Evolutionary conservation across 2,113 vertebrate genomes (phyloP).

Genomic region (Abramis brama): DNA sequence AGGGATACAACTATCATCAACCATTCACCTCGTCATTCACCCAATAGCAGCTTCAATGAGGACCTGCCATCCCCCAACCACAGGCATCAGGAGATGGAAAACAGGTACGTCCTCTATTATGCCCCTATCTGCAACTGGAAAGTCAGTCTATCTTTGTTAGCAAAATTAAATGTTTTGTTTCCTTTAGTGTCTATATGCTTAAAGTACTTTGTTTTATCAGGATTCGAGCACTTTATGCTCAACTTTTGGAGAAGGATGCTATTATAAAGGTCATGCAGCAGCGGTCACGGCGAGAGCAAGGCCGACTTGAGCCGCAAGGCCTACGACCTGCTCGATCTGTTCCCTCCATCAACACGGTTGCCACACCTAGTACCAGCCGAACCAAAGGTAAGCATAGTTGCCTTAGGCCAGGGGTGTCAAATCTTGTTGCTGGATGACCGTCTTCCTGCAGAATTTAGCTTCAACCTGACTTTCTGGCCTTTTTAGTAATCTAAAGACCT

Average conservation of each 20-base stretch:
- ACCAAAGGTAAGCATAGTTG: constrained; percentile 69
- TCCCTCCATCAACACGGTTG: constrained; percentile 80
- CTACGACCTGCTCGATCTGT: constrained; percentile 88
- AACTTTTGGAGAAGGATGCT: constrained; percentile 94
- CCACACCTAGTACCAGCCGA: constrained; percentile 54
- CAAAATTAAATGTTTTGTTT: neutral
- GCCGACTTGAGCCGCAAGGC: constrained; percentile 77
- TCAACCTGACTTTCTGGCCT: neutral
- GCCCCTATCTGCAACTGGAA: neutral
- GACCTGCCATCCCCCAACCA: constrained; percentile 84
- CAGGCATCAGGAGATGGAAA: constrained; percentile 96
- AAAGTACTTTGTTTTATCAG: constrained; percentile 62
- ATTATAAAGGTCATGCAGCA: constrained; percentile 96
- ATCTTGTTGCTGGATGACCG: neutral
- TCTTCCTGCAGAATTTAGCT: neutral
- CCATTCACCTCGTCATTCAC: constrained; percentile 89
- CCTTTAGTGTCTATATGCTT: constrained; percentile 11
- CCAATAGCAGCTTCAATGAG: constrained; percentile 92
- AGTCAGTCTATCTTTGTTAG: neutral
- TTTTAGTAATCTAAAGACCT: neutral
- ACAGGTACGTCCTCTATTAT: constrained; percentile 76
- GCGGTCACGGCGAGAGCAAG: constrained; percentile 85
- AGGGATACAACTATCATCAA: constrained; percentile 97
- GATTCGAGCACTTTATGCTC: constrained; percentile 89
- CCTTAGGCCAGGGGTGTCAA: neutral